phyloP scores from a whole-genome alignment of 1,140 invertebrate species.

The Bactericera cockerelli region DNA sequence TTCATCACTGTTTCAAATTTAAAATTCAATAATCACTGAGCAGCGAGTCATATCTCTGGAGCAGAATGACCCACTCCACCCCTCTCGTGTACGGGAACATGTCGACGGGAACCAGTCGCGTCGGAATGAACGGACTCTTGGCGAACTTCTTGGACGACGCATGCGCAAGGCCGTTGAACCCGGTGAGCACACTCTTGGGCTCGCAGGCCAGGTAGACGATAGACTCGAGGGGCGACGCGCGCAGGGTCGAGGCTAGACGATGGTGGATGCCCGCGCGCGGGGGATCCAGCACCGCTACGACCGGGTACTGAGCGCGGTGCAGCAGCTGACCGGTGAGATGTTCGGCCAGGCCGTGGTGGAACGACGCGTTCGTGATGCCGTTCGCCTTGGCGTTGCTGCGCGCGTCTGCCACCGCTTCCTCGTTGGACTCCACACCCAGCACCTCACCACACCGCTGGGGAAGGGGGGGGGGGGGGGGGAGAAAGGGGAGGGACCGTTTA shows the following conservation, averaged over 20 bases:
- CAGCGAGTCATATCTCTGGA: neutral
- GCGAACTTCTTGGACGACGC: slow-evolving; percentile 63
- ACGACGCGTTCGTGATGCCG: slow-evolving; percentile 65
- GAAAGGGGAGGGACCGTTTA: no score
- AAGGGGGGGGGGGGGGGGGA: slow-evolving; percentile 11
- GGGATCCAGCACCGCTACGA: slow-evolving; percentile 94
- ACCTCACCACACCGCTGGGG: slow-evolving; percentile 61
- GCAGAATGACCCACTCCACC: neutral
- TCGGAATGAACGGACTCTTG: slow-evolving; percentile 64
- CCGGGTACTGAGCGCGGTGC: slow-evolving; percentile 35
- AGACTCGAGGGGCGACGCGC: slow-evolving; percentile 52
- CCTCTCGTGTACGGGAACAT: slow-evolving; percentile 74
- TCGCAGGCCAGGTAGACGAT: slow-evolving; percentile 88
- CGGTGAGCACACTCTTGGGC: slow-evolving; percentile 63
- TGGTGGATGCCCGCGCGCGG: slow-evolving; percentile 81
- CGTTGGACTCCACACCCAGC: slow-evolving; percentile 76
- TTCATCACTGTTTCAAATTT: no score
- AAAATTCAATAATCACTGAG: no score
- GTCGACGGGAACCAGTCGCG: slow-evolving; percentile 71
- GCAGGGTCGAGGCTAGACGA: slow-evolving; percentile 54
- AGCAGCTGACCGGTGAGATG: slow-evolving; percentile 60
- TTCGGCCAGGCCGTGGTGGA: slow-evolving; percentile 82
- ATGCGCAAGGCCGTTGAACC: slow-evolving; percentile 75
- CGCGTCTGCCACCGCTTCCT: slow-evolving; percentile 80
- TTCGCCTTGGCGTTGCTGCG: slow-evolving; percentile 71